A percentile compares a stretch with the other conserved stretches of the same genome.
These are phyloP conservation scores for Antennarius maculatus DNA, from an alignment of 2,797 vertebrate genomes.

Conservation along the genomic window DNA sequence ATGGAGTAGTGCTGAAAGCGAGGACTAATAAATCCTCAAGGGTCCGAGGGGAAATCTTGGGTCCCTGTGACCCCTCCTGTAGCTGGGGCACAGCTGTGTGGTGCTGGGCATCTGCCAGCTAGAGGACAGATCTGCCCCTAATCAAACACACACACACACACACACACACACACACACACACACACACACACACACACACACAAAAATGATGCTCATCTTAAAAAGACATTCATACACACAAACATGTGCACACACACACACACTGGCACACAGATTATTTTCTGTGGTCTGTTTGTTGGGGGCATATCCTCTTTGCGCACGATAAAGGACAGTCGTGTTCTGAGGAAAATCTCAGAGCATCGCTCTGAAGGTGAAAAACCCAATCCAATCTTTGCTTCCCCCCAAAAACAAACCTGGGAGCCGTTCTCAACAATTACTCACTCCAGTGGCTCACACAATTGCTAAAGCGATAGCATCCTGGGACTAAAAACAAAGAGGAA, in stretches of 20 bases:
- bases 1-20: constrained; percentile 41
- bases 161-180: constrained; percentile 26
- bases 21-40: constrained; percentile 61
- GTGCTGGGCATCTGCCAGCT: constrained; percentile 75
- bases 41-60: constrained; percentile 58
- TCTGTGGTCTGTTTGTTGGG: constrained; percentile 53
- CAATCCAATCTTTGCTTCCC: constrained; percentile 71
- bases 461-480: constrained; percentile 65
- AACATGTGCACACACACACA: constrained; percentile 41
- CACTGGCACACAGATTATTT: constrained; percentile 49
- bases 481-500: constrained; percentile 26
- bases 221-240: constrained; percentile 41
- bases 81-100: constrained; percentile 74
- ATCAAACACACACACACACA: constrained; percentile 34
- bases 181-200: constrained; percentile 28
- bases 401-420: constrained; percentile 67
- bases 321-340: constrained; percentile 69
- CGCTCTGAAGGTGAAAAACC: constrained; percentile 68
- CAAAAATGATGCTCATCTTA: constrained; percentile 27
- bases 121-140: constrained; percentile 72
- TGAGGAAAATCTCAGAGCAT: constrained; percentile 59
- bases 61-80: constrained; percentile 67
- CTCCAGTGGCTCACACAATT: constrained; percentile 76
- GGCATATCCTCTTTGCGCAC: constrained; percentile 47
- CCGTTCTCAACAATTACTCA: constrained; percentile 74